Base-by-base conservation (phyloP, 2,888 invertebrate species). In the Leucophora obtusa region DNA sequence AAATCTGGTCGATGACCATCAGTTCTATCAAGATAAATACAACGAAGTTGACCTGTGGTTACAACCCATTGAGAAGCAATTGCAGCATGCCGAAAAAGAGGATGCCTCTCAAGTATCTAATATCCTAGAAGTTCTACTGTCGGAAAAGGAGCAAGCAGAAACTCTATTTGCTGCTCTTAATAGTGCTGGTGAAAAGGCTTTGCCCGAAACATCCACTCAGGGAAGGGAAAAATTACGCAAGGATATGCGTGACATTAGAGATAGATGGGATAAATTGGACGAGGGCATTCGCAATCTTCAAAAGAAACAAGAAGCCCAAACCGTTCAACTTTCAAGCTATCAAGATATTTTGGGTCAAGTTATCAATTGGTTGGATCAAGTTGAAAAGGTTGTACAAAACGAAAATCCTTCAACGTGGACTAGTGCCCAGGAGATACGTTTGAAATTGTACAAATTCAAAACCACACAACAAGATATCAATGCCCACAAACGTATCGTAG, bases 201-300 rank as follows among this genome's bases (percentile, higher is more conserved):
- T 97, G 80, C 96, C 97, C 0, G 97, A 97, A 89, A 98, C 98
- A 2, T 96, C 97, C 10, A 95, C 98, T 0, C 94, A 94, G 84
- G 98, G 98, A 0, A 93, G 98, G 81, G 98, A 98, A 89, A 93
- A 93, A 68, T 94, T 98, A 72, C 93, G 98, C n/a, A 93, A 95
- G 83, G 96, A 97, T 88, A 91, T 98, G 74, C 92, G 96, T 85
- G 92, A 93, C 28, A 92, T 96, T 15, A 93, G 96, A 85, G 96
- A 96, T 87, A 92, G 96, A 86, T 98, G 97, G 96, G 98, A 98
- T 86, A 93, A 93, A 87, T 91, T 98, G 0, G 95, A 95, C 82
- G 96, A 96, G 86, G 95, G 94, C 24, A 95, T 98, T 63, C 92
- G 94, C 35, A 94, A 95, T 85, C 93, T 97, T 83, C 97, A 97